phyloP scores from a whole-genome alignment of 2,888 invertebrate species.

The Agriopis marginaria region DNA sequence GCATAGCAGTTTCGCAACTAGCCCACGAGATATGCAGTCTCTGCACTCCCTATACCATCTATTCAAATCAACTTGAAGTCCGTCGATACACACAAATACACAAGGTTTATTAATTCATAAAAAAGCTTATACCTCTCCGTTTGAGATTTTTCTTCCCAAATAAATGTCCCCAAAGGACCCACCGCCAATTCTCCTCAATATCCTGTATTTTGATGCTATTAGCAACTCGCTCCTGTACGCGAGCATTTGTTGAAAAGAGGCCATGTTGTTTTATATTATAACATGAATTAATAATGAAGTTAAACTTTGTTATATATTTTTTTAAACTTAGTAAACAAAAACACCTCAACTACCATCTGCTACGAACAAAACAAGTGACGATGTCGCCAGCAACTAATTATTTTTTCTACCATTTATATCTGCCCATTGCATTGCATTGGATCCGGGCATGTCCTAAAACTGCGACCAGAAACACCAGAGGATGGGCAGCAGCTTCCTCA shows the following conservation, averaged over 20 bases:
- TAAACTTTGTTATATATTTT: conserved; percentile 46
- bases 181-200: conserved; percentile 97
- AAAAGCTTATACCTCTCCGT: conserved; percentile 89
- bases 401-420: conserved; percentile 26
- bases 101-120: conserved; percentile 25
- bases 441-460: no score
- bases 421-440: no score
- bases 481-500: no score
- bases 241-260: conserved; percentile 52
- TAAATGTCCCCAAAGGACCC: conserved; percentile 99
- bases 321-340: conserved; percentile 52
- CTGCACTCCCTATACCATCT: conserved; percentile 17
- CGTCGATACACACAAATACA: background rate
- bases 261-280: conserved; percentile 39
- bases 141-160: conserved; percentile 95
- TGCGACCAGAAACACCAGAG: no score
- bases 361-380: conserved; percentile 46
- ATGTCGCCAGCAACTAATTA: conserved; percentile 41
- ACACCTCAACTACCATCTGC: conserved; percentile 40
- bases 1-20: conserved; percentile 33
- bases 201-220: conserved; percentile 90
- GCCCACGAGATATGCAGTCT: conserved; percentile 32
- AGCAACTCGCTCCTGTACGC: conserved; percentile 50
- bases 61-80: conserved; percentile 7
- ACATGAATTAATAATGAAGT: conserved; percentile 36